phyloP scores from a whole-genome alignment of 2,888 invertebrate species.

The Tricholauxania praeusta region DNA sequence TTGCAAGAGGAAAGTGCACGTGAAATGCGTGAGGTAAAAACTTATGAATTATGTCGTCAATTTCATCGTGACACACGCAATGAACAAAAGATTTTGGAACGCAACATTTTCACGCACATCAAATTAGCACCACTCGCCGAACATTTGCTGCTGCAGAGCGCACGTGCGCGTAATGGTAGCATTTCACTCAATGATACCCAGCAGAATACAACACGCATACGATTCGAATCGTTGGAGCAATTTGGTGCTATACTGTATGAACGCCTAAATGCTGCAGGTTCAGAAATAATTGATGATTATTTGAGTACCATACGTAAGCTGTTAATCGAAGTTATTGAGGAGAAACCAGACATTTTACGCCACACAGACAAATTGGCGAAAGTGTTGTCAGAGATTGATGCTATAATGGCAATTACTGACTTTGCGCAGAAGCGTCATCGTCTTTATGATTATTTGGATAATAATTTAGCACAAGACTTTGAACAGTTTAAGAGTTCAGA shows the following conservation, averaged over 20 bases:
- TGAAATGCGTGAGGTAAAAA: slow-evolving; percentile 56
- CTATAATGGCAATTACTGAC: slow-evolving; percentile 51
- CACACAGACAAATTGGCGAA: slow-evolving; percentile 46
- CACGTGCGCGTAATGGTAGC: slow-evolving; percentile 36
- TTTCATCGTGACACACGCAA: slow-evolving; percentile 44
- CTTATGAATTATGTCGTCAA: slow-evolving; percentile 56
- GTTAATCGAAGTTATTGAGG: slow-evolving; percentile 56
- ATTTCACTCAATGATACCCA: slow-evolving; percentile 42
- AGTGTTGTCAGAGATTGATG: slow-evolving; percentile 53
- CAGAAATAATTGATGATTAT: slow-evolving; percentile 60
- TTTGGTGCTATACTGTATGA: slow-evolving; percentile 55
- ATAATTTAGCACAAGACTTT: slow-evolving; percentile 49
- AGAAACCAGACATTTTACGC: slow-evolving; percentile 38
- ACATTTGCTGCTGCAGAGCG: slow-evolving; percentile 44
- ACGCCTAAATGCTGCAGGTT: slow-evolving; percentile 52
- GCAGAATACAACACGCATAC: slow-evolving; percentile 7
- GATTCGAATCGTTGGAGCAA: slow-evolving; percentile 26
- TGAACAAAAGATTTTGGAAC: neutral
- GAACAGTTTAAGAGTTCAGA: slow-evolving; percentile 48
- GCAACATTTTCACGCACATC: slow-evolving; percentile 17
- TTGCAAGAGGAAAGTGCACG: slow-evolving; percentile 53
- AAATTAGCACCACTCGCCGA: slow-evolving; percentile 48
- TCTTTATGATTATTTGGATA: slow-evolving; percentile 57
- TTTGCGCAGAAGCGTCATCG: slow-evolving; percentile 59
- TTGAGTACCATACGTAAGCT: slow-evolving; percentile 53